Base-by-base conservation (phyloP, 2,113 vertebrate genomes). In the Nicator chloris region DNA sequence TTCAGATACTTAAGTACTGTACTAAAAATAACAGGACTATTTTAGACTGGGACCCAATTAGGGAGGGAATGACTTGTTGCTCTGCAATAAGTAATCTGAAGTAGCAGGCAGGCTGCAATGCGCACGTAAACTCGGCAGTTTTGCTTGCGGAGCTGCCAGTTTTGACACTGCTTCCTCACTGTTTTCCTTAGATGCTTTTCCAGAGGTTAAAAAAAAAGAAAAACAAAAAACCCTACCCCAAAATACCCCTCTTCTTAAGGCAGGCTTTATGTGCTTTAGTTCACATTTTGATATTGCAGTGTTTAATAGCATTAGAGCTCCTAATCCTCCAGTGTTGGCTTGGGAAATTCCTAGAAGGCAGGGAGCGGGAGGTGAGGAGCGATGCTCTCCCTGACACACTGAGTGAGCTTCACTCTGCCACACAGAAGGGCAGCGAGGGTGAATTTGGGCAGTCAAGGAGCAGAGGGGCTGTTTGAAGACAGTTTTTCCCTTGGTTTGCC, bases 21-120 rank as follows among this genome's bases (percentile, higher is more conserved):
- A 59, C 97, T 98, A 98, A 97, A 97, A 98, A 98, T 98, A 98
- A 95, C 91, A 8, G 37, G 51, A 70, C 97, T 98, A 97, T 97
- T 98, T 95, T 92, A 47, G 94, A 86, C 93, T 72, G 70, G 93
- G 77, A 94, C 93, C 97, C 94, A 80, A 92, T 94, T 98, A 97
- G 86, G 92, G 88, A 95, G 88, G 89, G 91, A 76, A 93, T 96
- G 92, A 96, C 94, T 92, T 97, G 81, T 95, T 96, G 94, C 95
- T 95, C 68, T 91, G 72, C 90, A 85, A 33, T 90, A 87, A 79
- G 93, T 95, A 92, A 94, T 92, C 86, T 95, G 66, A 94, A 91
- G 92, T 90, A 92, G 84, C 78, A 85, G 81, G 64, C 93, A 81
- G 88, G 72, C 76, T 88, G 71, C 87, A 91, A 2, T 64, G 69